Evolutionary conservation across 2,888 invertebrate genomes (phyloP).

Genomic region (Erebia ligea): DNA sequence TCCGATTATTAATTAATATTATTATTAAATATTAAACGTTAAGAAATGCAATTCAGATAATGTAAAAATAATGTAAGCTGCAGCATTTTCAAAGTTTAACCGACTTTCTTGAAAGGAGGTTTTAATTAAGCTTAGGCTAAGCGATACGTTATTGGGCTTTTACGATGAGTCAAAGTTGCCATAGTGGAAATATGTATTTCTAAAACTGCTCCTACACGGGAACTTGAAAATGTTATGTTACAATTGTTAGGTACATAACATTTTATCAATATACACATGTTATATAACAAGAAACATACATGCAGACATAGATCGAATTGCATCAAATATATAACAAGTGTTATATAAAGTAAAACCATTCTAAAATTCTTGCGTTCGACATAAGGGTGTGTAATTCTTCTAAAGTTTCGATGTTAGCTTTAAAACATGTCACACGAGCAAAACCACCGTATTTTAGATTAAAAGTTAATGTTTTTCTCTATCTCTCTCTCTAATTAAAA

Average conservation of each 20-base stretch:
- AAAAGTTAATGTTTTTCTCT: conserved; percentile 47
- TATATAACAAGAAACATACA: neutral
- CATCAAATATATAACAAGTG: neutral
- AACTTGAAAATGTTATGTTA: neutral
- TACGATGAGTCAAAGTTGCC: conserved; percentile 67
- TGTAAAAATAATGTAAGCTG: conserved; percentile 54
- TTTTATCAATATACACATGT: too few species aligned
- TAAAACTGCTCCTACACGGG: neutral
- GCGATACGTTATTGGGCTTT: conserved; percentile 52
- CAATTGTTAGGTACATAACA: neutral
- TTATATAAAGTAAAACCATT: neutral
- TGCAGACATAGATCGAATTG: neutral
- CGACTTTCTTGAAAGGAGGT: conserved; percentile 49
- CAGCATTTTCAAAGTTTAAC: conserved; percentile 50
- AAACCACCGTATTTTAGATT: conserved; percentile 77
- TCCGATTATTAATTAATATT: conserved; percentile 47
- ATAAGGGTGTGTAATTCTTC: conserved; percentile 49
- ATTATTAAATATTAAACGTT: conserved; percentile 43
- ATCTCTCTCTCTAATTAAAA: conserved; percentile 56
- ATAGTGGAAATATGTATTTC: conserved; percentile 64
- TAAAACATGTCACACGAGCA: conserved; percentile 76
- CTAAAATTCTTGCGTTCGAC: neutral
- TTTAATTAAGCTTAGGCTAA: conserved; percentile 68
- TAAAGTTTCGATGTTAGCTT: conserved; percentile 65
- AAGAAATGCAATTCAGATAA: conserved; percentile 57